phyloP scores from a whole-genome alignment of 2,797 vertebrate genomes.

The Cottoperca gobio region DNA sequence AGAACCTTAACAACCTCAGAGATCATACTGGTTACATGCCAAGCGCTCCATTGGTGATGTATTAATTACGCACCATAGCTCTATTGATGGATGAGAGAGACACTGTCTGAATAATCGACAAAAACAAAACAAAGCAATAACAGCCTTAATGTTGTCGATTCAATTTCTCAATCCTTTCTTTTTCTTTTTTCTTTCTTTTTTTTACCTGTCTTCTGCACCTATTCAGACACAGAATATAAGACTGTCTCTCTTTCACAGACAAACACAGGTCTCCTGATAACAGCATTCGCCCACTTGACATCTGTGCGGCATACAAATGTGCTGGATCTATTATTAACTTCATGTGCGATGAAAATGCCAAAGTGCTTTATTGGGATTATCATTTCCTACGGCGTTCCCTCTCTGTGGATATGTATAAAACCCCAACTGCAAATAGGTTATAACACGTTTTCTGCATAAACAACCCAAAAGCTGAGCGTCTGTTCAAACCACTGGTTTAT shows the following conservation, averaged over 20 bases:
- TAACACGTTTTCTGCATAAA: not conserved
- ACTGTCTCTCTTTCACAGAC: not conserved
- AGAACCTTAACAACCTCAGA: not conserved
- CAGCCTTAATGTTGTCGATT: not conserved
- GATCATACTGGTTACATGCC: not conserved
- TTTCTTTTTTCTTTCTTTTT: not conserved
- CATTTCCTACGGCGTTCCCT: not conserved
- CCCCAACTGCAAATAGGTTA: not conserved
- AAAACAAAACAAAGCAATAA: conserved; percentile 17
- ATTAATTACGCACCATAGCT: conserved; percentile 7
- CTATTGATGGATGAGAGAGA: conserved; percentile 5
- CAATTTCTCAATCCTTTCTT: not conserved
- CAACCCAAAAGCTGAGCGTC: not conserved
- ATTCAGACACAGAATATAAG: not conserved
- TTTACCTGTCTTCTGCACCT: not conserved
- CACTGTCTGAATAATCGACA: conserved; percentile 24
- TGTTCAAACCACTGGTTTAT: conserved; percentile 44
- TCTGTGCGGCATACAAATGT: conserved; percentile 4
- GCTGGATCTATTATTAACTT: conserved; percentile 30
- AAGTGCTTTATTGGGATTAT: conserved; percentile 2
- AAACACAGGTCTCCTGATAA: not conserved
- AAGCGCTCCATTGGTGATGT: conserved; percentile 8
- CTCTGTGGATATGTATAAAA: not conserved
- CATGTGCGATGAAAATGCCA: not conserved
- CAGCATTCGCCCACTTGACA: conserved; percentile 19